Base-by-base conservation (phyloP, 2,888 invertebrate species). In the Troides aeacus region DNA sequence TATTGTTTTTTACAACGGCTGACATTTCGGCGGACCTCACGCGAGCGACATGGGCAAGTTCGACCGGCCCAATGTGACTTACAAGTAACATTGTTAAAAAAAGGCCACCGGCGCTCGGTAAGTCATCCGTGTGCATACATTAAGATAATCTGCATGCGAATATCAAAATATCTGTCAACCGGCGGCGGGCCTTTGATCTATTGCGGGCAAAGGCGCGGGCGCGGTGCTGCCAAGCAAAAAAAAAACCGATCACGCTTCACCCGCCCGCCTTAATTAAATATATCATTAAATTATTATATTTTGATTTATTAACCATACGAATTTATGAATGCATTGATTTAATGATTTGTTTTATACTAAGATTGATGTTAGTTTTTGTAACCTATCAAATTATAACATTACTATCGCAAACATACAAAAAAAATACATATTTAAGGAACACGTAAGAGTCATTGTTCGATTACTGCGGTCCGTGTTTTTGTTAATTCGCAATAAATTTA, bases 111-210 rank as follows among this genome's bases (percentile, higher is more conserved):
- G 82, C 82, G 81, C 82, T 76, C 81, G 78, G 84, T 85, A 89
- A 90, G 85, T 85, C 87, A 87, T 87, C 87, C 87, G 78, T 88
- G 90, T 88, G 90, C 83, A 90, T 89, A 88, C 74, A 88, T 87
- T 89, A 87, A 86, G 83, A 85, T 87, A 86, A 89, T 89, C 84
- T 84, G 80, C 76, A 75, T 75, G 85, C 82, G 79, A 85, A 82
- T 89, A 90, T 89, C 87, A 88, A 87, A 89, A 89, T 90, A 89
- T 87, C 85, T 89, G 90, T 91, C 90, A 88, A 86, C 83, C 78
- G 79, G 80, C 88, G 87, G 87, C 81, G 81, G 76, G 75, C 78
- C 86, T 90, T 90, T 91, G 88, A 91, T 90, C 84, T 88, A 72
- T 72, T 62, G 71, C 64, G 50, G 67, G 66, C 60, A 23, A 42